phyloP scores from a whole-genome alignment of 2,113 vertebrate genomes.

The Crotalus horridus region DNA sequence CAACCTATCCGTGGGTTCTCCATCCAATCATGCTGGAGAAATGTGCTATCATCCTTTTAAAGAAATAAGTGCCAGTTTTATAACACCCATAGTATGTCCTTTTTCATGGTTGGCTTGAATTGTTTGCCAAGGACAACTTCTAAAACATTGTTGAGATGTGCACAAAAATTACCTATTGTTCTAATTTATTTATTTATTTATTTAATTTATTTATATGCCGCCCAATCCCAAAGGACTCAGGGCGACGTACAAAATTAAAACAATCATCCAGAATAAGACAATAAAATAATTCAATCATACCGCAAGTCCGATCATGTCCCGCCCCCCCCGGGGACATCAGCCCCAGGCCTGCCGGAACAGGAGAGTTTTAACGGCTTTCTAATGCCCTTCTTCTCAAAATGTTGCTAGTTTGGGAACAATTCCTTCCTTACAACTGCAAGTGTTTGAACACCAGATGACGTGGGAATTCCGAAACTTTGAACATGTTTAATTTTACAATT shows the following conservation, averaged over 20 bases:
- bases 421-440: not conserved
- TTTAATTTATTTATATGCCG: too few species aligned
- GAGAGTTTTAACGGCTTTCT: too few species aligned
- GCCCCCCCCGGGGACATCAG: too few species aligned
- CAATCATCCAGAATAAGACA: too few species aligned
- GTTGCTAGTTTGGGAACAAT: not conserved
- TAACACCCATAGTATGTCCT: not conserved
- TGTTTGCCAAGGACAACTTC: constrained; percentile 26
- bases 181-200: too few species aligned
- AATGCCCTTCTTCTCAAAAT: not conserved
- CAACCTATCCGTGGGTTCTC: too few species aligned
- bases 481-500: not conserved
- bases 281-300: too few species aligned
- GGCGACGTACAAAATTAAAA: too few species aligned
- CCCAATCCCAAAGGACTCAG: too few species aligned
- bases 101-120: constrained; percentile 11
- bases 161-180: not conserved
- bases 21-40: too few species aligned
- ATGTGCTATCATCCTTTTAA: constrained; percentile 29
- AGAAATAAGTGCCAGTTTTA: constrained; percentile 26
- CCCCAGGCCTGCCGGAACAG: too few species aligned
- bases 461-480: not conserved
- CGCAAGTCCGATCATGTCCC: too few species aligned
- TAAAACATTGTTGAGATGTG: constrained; percentile 2
- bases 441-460: not conserved